Conservation (phyloP, 2,113 vertebrate species). For the Machaerirhynchus nigripectus region DNA sequence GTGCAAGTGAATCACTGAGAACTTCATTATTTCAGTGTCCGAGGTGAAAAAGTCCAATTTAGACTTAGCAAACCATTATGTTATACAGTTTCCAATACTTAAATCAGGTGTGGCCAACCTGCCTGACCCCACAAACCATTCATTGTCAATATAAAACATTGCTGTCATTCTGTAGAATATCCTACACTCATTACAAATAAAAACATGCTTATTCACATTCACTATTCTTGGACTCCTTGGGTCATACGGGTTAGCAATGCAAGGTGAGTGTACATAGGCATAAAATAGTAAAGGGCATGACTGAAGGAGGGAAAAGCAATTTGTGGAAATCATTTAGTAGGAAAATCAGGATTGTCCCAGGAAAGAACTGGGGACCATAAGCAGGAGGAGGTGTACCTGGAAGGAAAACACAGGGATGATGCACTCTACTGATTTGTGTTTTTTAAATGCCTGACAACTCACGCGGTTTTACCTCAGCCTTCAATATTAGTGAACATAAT, state of each 20-base stretch:
- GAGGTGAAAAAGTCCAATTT: background rate
- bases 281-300: background rate
- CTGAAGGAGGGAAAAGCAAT: background rate
- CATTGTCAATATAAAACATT: background rate
- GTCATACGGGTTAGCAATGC: fast-evolving
- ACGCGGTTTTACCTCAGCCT: background rate
- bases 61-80: background rate
- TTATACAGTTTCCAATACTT: background rate
- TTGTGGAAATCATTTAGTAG: background rate
- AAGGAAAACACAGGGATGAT: background rate
- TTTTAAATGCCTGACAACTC: background rate
- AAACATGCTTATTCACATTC: background rate
- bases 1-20: background rate
- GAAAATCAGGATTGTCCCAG: background rate
- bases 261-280: background rate
- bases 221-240: background rate
- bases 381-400: background rate
- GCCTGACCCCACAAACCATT: background rate
- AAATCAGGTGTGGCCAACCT: background rate
- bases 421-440: background rate
- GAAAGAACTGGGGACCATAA: background rate
- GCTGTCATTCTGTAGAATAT: background rate
- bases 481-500: background rate
- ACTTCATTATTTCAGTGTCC: background rate
- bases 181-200: background rate